Evolutionary conservation across 2,797 vertebrate species (phyloP).

Genomic region (Lophotriccus pileatus): DNA sequence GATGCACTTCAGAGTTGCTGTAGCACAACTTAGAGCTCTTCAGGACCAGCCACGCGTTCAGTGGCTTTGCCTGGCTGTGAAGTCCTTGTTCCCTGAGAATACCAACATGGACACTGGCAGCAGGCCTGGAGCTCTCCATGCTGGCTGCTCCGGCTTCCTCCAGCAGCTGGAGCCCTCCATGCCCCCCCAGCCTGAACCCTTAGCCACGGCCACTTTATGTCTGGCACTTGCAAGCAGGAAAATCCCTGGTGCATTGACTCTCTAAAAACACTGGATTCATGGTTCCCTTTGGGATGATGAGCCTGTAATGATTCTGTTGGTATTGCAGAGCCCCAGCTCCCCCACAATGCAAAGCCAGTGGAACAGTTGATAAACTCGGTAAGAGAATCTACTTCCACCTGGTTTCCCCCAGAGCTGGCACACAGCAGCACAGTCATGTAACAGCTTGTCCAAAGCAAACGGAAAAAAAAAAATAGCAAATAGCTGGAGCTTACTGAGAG

Average conservation of each 20-base stretch:
- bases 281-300: background rate
- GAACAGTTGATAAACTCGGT: background rate
- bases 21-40: background rate
- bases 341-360: background rate
- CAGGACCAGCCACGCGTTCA: background rate
- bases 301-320: background rate
- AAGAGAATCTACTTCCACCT: background rate
- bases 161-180: accelerated
- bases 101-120: background rate
- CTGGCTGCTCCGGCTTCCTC: background rate
- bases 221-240: background rate
- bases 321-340: background rate
- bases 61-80: background rate
- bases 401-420: background rate
- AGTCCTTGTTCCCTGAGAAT: accelerated
- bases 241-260: background rate
- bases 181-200: accelerated
- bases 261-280: accelerated
- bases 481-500: constrained; percentile 19
- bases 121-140: accelerated
- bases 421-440: background rate
- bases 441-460: constrained; percentile 34
- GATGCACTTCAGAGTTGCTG: background rate
- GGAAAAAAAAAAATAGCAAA: background rate
- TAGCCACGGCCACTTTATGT: background rate